These are phyloP conservation scores for Thermophis baileyi DNA, from an alignment of 2,113 vertebrate species.

Conservation along the genomic window DNA sequence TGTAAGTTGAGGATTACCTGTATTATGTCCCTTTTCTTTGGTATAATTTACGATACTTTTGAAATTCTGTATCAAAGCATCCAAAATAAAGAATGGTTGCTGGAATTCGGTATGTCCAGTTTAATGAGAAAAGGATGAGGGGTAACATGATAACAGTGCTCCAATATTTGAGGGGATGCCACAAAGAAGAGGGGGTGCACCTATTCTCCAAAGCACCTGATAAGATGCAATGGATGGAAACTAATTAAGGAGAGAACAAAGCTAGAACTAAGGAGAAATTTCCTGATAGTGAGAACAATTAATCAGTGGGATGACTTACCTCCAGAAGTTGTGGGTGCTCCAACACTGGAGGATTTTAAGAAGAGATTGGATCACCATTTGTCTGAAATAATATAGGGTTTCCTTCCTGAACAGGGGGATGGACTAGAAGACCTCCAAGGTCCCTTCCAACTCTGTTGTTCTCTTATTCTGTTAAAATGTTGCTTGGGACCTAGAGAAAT, in stretches of 20 bases:
- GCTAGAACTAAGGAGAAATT: background rate
- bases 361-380: background rate
- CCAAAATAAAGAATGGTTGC: background rate
- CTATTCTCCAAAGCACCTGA: background rate
- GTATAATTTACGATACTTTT: background rate
- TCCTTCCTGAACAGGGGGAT: background rate
- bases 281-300: background rate
- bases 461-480: background rate
- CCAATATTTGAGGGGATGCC: background rate
- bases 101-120: background rate
- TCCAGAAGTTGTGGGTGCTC: background rate
- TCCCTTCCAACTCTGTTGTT: background rate
- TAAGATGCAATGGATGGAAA: background rate
- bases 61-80: background rate
- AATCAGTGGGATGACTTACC: background rate
- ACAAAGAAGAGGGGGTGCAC: background rate
- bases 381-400: background rate
- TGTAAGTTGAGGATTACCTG: too few relatives aligned
- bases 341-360: background rate
- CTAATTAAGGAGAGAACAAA: background rate
- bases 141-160: background rate
- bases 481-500: conserved; percentile 14
- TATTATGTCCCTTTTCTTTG: background rate
- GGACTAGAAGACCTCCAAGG: background rate
- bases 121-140: background rate